Base-by-base conservation (phyloP, 2,113 vertebrate species). In the Heliornis fulica region DNA sequence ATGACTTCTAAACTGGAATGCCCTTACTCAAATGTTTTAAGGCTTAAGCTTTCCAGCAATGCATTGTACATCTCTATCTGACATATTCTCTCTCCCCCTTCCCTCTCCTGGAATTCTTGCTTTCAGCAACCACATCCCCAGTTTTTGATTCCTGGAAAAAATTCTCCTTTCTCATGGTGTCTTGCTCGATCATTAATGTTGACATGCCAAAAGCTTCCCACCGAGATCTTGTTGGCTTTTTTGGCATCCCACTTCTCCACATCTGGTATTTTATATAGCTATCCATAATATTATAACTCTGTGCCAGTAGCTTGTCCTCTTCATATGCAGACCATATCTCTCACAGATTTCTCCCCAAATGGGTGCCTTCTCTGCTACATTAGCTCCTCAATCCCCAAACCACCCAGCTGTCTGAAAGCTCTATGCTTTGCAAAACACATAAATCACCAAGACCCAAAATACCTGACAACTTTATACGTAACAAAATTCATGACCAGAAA, bases 211-310 rank as follows among this genome's bases (percentile, higher is more conserved):
- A 94, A 88, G 46, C 87, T 95, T 96, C 93, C 95, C 95, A 91
- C 93, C 18, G 86, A 96, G 93, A 95, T 94, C 85, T 87, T 71
- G 68, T 48, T 93, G 94, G 89, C 64, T 93, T 77, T 97, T 94
- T 95, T 97, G 95, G 94, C 92, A 94, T 76, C 56, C 63, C 83
- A 80, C 66, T 72, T 85, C 63, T 91, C 82, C 87, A 96, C 95
- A 95, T 97, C 95, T 97, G 97, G 86, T 95, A 91, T 95, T 96
- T 97, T 90, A 95, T 91, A 95, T 41, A 96, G 96, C 79, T 80
- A 87, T 84, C 72, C 65, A 69, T 87, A 95, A 84, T 64, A 60
- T 29, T 89, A 38, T 32, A 81, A 93, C 90, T 91, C 71, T 69
- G 75, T 96, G 96, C 94, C 95, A 97, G 95, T 84, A 97, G 92